phyloP scores from a whole-genome alignment of 37 sponge, comb jelly and placozoan species.

The Aplysina aerophoba region DNA sequence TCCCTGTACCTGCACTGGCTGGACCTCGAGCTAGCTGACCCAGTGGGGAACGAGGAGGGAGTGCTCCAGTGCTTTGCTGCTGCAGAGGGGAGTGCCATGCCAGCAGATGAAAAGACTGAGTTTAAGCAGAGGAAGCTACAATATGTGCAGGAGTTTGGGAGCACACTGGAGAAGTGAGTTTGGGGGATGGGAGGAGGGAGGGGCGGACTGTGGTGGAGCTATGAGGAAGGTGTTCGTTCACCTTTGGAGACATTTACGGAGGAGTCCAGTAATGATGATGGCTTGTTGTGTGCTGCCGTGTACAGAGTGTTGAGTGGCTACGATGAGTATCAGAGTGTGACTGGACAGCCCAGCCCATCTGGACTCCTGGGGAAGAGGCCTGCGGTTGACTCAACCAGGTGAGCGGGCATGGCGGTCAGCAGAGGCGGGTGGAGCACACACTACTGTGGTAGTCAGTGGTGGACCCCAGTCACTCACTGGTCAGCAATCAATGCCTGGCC shows the following conservation, averaged over 20 bases:
- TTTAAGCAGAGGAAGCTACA: constrained; percentile 38
- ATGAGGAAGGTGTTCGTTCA: background rate
- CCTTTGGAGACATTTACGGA: background rate
- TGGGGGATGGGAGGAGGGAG: background rate
- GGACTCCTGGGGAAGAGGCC: background rate
- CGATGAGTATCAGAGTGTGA: background rate
- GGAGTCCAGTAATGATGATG: background rate
- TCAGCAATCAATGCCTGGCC: no score
- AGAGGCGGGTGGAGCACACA: no score
- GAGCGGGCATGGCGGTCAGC: no score
- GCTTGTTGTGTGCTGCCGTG: background rate
- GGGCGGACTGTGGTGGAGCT: background rate
- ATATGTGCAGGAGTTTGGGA: constrained; percentile 62
- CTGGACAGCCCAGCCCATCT: background rate
- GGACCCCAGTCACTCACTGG: no score
- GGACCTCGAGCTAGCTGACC: constrained; percentile 54
- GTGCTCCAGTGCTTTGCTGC: constrained; percentile 48
- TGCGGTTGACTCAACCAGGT: no score
- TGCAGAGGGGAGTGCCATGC: constrained; percentile 16
- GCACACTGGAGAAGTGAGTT: constrained; percentile 48
- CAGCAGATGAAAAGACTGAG: constrained; percentile 33
- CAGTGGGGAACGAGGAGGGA: constrained; percentile 27
- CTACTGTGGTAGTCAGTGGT: no score
- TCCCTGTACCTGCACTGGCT: constrained; percentile 69
- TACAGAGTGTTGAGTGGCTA: constrained; percentile 8